phyloP scores from a whole-genome alignment of 23 tunicate species.

The Phallusia fumigata region DNA sequence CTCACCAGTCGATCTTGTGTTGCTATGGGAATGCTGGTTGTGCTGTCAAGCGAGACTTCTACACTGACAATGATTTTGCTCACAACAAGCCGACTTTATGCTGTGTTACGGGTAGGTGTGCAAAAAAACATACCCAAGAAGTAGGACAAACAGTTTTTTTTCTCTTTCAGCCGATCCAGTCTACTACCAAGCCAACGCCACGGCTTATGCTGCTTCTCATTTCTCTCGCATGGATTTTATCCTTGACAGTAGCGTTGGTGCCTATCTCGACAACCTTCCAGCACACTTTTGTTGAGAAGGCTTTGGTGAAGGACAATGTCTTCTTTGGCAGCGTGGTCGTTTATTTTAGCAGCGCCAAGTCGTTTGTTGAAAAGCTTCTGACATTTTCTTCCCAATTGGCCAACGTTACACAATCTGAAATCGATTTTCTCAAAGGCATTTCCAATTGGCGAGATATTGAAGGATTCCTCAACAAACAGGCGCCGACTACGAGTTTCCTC shows the following conservation, averaged over 20 bases:
- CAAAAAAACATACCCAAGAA: neutral
- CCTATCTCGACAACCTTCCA: slow-evolving; percentile 38
- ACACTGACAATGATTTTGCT: slow-evolving; percentile 31
- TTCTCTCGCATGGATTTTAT: slow-evolving; percentile 37
- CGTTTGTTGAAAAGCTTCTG: slow-evolving; percentile 30
- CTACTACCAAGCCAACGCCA: neutral
- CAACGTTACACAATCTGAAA: slow-evolving; percentile 6
- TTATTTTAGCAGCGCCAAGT: slow-evolving; percentile 33
- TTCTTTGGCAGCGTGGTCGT: slow-evolving; percentile 43
- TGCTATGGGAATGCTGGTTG: slow-evolving; percentile 53
- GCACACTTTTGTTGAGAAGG: slow-evolving; percentile 40
- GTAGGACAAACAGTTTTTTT: neutral
- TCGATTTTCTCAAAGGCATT: neutral
- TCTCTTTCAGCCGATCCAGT: neutral
- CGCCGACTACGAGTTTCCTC: neutral
- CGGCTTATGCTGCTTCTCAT: neutral
- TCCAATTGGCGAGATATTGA: slow-evolving; percentile 8
- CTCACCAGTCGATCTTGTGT: slow-evolving; percentile 27
- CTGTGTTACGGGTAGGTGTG: slow-evolving; percentile 15
- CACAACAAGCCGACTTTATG: slow-evolving; percentile 26
- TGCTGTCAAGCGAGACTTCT: slow-evolving; percentile 57
- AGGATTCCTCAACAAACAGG: neutral
- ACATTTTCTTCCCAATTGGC: neutral
- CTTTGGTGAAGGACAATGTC: slow-evolving; percentile 45
- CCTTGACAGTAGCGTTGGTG: slow-evolving; percentile 46